Evolutionary conservation across 1,140 invertebrate species (phyloP).

Genomic region (Dendrolimus kikuchii): DNA sequence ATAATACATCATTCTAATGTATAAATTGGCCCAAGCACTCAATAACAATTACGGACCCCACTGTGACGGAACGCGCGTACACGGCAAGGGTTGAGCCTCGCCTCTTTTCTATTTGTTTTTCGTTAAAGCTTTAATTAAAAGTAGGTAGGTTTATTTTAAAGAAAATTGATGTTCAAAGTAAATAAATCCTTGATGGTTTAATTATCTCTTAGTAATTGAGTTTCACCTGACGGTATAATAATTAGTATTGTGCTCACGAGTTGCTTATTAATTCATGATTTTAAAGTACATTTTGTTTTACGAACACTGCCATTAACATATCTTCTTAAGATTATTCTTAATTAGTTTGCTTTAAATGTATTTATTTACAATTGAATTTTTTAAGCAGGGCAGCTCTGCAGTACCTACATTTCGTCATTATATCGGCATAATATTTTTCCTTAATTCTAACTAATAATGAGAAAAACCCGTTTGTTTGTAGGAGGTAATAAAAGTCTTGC

Average conservation of each 20-base stretch:
- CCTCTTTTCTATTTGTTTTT: conserved; percentile 61
- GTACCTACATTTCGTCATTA: no score
- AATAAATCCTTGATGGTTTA: conserved; percentile 66
- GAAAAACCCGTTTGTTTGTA: no score
- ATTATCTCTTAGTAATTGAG: conserved; percentile 65
- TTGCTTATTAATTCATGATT: conserved; percentile 25
- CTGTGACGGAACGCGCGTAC: conserved; percentile 18
- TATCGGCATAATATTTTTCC: no score
- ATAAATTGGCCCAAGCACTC: conserved; percentile 19
- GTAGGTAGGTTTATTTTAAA: conserved; percentile 64
- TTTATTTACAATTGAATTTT: no score
- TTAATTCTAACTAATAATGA: no score
- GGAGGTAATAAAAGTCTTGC: no score
- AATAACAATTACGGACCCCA: conserved; percentile 20
- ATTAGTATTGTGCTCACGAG: conserved; percentile 28
- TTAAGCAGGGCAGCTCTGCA: no score
- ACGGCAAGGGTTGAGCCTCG: conserved; percentile 39
- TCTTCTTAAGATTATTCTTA: no score
- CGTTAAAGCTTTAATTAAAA: conserved; percentile 68
- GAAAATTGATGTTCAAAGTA: conserved; percentile 66
- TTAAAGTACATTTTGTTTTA: conserved; percentile 6
- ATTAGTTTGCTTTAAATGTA: no score
- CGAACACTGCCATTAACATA: no score
- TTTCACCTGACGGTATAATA: conserved; percentile 51
- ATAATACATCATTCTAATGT: neutral